Conservation (phyloP, 1,140 invertebrate species). For the Drosophila sulfurigaster region DNA sequence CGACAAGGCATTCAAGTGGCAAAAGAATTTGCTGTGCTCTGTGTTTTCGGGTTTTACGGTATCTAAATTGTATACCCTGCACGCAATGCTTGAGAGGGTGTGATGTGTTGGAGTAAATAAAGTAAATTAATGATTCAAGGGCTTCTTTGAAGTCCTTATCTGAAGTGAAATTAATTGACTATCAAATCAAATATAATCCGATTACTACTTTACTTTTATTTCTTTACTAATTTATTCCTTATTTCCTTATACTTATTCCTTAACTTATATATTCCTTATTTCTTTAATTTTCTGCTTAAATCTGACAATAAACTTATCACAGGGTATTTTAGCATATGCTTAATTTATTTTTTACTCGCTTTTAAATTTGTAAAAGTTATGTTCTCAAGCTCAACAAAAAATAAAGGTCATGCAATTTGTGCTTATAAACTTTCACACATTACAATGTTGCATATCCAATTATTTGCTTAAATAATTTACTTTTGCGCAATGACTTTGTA, state of each 20-base stretch:
- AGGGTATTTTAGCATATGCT: background rate
- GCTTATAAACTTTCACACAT: slow-evolving; percentile 16
- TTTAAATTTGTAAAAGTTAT: slow-evolving; percentile 6
- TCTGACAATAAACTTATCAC: background rate
- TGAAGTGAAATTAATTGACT: too few relatives aligned
- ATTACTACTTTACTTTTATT: too few relatives aligned
- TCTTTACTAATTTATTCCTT: too few relatives aligned
- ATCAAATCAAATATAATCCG: too few relatives aligned
- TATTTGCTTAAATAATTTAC: slow-evolving; percentile 32
- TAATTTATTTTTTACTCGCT: background rate
- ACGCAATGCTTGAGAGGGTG: too few relatives aligned
- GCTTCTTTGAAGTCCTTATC: too few relatives aligned
- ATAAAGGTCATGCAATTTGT: slow-evolving; percentile 22
- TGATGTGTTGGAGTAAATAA: background rate
- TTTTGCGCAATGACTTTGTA: slow-evolving; percentile 2
- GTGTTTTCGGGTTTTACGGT: slow-evolving; percentile 22
- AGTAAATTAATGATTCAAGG: too few relatives aligned
- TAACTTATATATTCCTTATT: too few relatives aligned
- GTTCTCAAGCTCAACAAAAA: slow-evolving; percentile 10
- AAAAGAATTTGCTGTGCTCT: slow-evolving; percentile 40
- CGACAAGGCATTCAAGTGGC: slow-evolving; percentile 54
- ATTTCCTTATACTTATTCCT: too few relatives aligned
- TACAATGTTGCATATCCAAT: slow-evolving; percentile 36
- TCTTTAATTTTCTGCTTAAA: background rate
- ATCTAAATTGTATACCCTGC: slow-evolving; percentile 20